Conservation (phyloP, 1,140 invertebrate genomes). For the Drosophila miranda region DNA sequence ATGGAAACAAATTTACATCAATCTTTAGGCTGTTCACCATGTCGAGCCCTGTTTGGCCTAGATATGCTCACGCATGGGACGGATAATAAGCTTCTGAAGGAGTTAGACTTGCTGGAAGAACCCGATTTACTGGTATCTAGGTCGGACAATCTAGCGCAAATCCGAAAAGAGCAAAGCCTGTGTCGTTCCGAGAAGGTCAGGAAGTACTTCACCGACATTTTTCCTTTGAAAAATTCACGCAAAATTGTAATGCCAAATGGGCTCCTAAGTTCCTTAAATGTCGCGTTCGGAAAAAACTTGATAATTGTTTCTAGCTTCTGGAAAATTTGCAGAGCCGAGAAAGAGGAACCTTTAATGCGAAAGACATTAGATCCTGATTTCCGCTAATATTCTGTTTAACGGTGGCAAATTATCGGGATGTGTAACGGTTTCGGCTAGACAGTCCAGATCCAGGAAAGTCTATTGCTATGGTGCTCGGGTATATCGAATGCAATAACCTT, state of each 20-base stretch:
- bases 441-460: no score
- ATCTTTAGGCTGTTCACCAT: constrained; percentile 18
- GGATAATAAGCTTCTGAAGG: background rate
- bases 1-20: constrained; percentile 13
- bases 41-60: constrained; percentile 19
- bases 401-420: no score
- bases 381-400: constrained; percentile 10
- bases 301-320: constrained; percentile 5
- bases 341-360: background rate
- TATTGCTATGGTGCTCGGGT: no score
- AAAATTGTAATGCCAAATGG: constrained; percentile 14
- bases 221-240: constrained; percentile 6
- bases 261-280: constrained; percentile 7
- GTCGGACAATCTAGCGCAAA: background rate
- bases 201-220: no score
- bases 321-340: constrained; percentile 18
- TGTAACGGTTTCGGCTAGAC: no score
- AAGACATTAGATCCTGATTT: constrained; percentile 7
- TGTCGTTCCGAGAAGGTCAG: no score
- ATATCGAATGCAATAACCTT: no score
- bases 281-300: constrained; percentile 6
- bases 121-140: no score
- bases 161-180: background rate
- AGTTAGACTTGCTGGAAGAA: background rate
- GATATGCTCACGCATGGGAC: constrained; percentile 21